Evolutionary conservation across 2,888 invertebrate species (phyloP).

Genomic region (Ornithoptera alexandrae): DNA sequence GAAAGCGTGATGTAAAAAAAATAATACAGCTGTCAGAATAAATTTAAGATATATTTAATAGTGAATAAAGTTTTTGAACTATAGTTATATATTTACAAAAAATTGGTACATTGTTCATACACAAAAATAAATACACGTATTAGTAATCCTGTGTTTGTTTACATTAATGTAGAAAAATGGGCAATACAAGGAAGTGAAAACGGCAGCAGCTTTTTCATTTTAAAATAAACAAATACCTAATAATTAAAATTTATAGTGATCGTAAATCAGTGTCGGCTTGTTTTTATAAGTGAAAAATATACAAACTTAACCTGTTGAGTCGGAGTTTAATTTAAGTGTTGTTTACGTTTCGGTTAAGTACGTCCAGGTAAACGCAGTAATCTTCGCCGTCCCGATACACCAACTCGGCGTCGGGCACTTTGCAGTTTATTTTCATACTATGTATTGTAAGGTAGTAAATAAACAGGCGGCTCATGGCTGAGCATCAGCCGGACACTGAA

Average conservation of each 20-base stretch:
- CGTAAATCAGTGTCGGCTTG: constrained; percentile 11
- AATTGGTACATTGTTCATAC: background rate
- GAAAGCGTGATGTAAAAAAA: too few species aligned
- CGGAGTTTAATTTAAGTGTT: constrained; percentile 13
- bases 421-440: constrained; percentile 38
- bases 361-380: constrained; percentile 22
- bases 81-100: background rate
- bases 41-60: too few species aligned
- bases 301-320: constrained; percentile 16
- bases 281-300: constrained; percentile 11
- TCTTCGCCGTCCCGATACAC: constrained; percentile 24
- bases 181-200: background rate
- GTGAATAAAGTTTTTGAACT: background rate
- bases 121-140: constrained; percentile 9
- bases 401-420: constrained; percentile 30
- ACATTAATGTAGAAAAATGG: constrained; percentile 5
- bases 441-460: constrained; percentile 37
- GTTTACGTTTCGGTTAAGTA: constrained; percentile 25
- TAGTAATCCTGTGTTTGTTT: constrained; percentile 17
- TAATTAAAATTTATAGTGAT: constrained; percentile 19
- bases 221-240: constrained; percentile 18
- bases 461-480: constrained; percentile 39
- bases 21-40: too few species aligned
- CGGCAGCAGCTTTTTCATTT: constrained; percentile 3
- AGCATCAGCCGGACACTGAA: constrained; percentile 63